phyloP scores from a whole-genome alignment of 2,113 vertebrate genomes.

The Sceloporus undulatus region DNA sequence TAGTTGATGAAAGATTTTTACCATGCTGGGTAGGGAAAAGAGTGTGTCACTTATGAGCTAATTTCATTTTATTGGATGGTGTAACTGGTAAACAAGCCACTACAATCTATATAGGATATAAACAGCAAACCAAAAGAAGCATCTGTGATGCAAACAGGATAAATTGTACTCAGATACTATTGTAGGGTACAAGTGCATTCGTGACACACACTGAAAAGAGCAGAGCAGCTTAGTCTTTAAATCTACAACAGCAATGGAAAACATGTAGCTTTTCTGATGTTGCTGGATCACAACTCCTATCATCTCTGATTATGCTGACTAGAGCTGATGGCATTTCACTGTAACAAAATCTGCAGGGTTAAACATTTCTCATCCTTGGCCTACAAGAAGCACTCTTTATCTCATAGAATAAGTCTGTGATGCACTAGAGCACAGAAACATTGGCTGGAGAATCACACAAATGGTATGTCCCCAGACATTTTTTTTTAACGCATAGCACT shows the following conservation, averaged over 20 bases:
- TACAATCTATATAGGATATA: background rate
- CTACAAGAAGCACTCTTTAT: background rate
- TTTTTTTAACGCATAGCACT: conserved; percentile 58
- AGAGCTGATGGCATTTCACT: no score
- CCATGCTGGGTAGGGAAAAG: background rate
- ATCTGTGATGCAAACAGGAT: background rate
- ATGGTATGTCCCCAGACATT: background rate
- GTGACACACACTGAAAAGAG: background rate
- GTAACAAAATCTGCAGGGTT: no score
- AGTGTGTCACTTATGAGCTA: background rate
- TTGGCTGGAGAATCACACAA: background rate
- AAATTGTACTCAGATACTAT: background rate
- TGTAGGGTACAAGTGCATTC: background rate
- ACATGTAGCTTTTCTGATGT: no score
- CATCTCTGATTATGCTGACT: no score
- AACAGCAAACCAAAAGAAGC: background rate
- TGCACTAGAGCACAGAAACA: background rate
- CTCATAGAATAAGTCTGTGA: background rate
- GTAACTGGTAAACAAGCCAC: background rate
- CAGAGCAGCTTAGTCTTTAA: background rate
- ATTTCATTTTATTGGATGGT: background rate
- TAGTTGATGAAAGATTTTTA: background rate
- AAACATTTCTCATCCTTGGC: no score
- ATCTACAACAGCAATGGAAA: background rate
- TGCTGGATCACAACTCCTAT: no score